phyloP scores from a whole-genome alignment of 2,888 invertebrate species.

The Agrotis ipsilon region DNA sequence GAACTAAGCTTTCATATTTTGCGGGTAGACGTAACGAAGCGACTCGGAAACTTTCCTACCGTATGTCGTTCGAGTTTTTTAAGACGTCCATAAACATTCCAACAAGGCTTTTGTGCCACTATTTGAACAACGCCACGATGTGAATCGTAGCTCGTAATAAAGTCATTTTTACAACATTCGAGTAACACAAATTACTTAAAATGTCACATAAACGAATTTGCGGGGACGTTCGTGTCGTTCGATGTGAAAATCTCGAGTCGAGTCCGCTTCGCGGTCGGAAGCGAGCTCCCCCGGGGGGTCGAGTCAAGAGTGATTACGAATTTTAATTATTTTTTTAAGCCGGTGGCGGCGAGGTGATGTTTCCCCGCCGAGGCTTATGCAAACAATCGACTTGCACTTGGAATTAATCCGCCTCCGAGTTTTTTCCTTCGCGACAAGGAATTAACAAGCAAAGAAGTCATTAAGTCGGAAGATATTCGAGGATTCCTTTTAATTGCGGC shows the following conservation, averaged over 20 bases:
- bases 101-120: conserved; percentile 81
- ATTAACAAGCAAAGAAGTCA: conserved; percentile 91
- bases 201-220: conserved; percentile 78
- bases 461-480: conserved; percentile 90
- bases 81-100: conserved; percentile 85
- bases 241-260: conserved; percentile 69
- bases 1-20: conserved; percentile 89
- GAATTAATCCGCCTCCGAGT: conserved; percentile 90
- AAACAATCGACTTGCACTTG: conserved; percentile 91
- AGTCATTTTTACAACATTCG: conserved; percentile 81
- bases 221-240: conserved; percentile 74
- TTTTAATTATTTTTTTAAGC: conserved; percentile 92
- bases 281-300: conserved; percentile 81
- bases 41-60: conserved; percentile 82
- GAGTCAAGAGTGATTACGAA: conserved; percentile 91
- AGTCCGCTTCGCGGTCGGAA: conserved; percentile 77
- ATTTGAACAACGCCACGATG: conserved; percentile 76
- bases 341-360: conserved; percentile 90
- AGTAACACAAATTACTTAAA: conserved; percentile 77
- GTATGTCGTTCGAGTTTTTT: conserved; percentile 84
- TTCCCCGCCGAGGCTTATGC: conserved; percentile 90
- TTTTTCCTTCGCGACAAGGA: conserved; percentile 90
- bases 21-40: conserved; percentile 84
- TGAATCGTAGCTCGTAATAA: conserved; percentile 79
- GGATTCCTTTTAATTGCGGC: conserved; percentile 90